Evolutionary conservation across 2,797 vertebrate genomes (phyloP).

Genomic region (Sparus aurata): DNA sequence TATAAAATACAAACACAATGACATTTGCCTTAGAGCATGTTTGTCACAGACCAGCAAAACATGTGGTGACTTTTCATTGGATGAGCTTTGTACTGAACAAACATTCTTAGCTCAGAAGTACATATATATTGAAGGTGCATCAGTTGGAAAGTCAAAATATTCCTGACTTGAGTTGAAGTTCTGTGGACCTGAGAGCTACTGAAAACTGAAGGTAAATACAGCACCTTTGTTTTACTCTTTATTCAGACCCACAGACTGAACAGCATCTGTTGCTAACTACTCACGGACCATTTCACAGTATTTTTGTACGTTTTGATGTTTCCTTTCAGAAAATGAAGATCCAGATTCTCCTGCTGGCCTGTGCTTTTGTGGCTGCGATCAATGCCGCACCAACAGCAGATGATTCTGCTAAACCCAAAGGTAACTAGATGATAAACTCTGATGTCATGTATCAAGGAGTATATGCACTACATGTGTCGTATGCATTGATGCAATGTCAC

Average conservation of each 20-base stretch:
- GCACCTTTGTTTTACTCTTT: background rate
- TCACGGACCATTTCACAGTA: background rate
- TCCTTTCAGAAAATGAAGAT: conserved; percentile 47
- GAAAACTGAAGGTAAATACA: conserved; percentile 14
- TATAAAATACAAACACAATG: too few species aligned
- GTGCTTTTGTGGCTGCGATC: conserved; percentile 18
- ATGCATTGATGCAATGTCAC: too few species aligned
- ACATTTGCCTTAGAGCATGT: conserved; percentile 1
- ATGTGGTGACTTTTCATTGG: conserved; percentile 10
- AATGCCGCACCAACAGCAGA: background rate
- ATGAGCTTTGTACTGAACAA: background rate
- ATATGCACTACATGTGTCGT: background rate
- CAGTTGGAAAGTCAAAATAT: background rate
- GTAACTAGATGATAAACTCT: conserved; percentile 6
- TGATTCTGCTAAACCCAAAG: background rate
- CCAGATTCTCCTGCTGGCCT: conserved; percentile 4
- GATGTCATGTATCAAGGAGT: background rate
- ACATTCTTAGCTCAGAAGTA: background rate
- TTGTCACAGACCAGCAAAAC: conserved; percentile 1
- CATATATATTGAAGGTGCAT: conserved; percentile 6
- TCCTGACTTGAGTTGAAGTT: background rate
- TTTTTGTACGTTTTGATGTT: background rate
- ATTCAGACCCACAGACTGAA: background rate
- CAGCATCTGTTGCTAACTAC: background rate
- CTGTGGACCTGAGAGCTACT: background rate